These are phyloP conservation scores for Leptosomus discolor DNA, from an alignment of 2,113 vertebrate genomes.

Conservation along the genomic window DNA sequence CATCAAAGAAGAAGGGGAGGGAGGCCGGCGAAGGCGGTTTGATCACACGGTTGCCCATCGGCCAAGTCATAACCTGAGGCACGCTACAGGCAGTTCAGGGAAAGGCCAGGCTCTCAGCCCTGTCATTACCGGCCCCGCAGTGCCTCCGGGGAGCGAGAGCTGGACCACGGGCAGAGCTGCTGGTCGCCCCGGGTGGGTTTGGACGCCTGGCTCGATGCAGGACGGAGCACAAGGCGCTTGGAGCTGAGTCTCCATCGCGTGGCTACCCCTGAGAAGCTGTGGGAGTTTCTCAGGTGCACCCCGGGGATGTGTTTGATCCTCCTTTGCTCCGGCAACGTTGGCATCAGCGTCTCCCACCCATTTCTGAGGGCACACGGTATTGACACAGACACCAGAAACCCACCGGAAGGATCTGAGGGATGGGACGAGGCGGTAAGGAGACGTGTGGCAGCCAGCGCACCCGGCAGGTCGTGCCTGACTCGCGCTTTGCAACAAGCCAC, in stretches of 20 bases:
- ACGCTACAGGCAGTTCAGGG: background rate
- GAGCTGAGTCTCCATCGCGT: fast-evolving
- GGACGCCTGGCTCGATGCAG: background rate
- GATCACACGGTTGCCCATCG: background rate
- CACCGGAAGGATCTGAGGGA: too few relatives aligned
- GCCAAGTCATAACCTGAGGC: background rate
- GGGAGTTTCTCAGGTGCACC: background rate
- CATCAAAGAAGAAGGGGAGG: background rate
- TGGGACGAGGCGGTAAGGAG: background rate
- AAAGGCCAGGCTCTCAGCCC: background rate
- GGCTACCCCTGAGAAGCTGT: background rate
- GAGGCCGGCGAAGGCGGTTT: background rate
- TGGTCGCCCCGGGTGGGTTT: background rate
- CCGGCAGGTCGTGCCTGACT: fast-evolving
- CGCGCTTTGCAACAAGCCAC: background rate
- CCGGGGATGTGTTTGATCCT: background rate
- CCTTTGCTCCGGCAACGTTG: fast-evolving
- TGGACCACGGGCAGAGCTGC: background rate
- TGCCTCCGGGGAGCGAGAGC: background rate
- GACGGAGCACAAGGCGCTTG: background rate
- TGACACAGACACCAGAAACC: background rate
- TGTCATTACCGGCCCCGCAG: background rate
- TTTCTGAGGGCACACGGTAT: background rate
- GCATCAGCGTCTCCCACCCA: background rate
- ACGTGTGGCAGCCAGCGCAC: background rate